phyloP scores from a whole-genome alignment of 2,888 invertebrate genomes.

The Muschampia plurimacula region DNA sequence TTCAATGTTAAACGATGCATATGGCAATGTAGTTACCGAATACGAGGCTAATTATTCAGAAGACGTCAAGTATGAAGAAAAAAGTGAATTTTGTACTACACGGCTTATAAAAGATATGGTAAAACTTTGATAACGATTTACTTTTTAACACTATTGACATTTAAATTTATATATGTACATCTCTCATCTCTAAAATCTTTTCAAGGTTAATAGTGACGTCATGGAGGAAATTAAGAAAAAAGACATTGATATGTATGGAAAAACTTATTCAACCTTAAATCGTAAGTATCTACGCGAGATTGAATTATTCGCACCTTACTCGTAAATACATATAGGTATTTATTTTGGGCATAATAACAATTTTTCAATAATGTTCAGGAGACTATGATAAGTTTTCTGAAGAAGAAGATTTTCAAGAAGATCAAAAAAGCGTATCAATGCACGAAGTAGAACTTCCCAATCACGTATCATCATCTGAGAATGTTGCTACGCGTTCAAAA shows the following conservation, averaged over 20 bases:
- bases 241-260: conserved; percentile 47
- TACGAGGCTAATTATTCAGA: conserved; percentile 13
- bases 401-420: conserved; percentile 67
- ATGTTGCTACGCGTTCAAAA: conserved; percentile 17
- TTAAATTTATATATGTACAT: not conserved
- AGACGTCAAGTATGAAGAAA: conserved; percentile 2
- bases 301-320: not conserved
- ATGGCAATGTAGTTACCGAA: conserved; percentile 38
- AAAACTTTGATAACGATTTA: not conserved
- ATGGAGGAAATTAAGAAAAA: conserved; percentile 40
- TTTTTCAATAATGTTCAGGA: conserved; percentile 53
- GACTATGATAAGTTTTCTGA: conserved; percentile 76
- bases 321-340: not conserved
- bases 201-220: conserved; percentile 18
- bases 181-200: not conserved
- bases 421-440: conserved; percentile 66
- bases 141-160: not conserved
- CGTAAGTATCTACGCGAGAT: conserved; percentile 56
- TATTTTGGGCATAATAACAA: not conserved
- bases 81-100: not conserved
- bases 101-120: not conserved
- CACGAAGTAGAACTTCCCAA: conserved; percentile 72
- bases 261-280: conserved; percentile 60
- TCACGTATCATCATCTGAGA: conserved; percentile 51
- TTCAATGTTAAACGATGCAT: conserved; percentile 63